These are phyloP conservation scores for Hypolimnas misippus DNA, from an alignment of 2,888 invertebrate species.

Conservation along the genomic window DNA sequence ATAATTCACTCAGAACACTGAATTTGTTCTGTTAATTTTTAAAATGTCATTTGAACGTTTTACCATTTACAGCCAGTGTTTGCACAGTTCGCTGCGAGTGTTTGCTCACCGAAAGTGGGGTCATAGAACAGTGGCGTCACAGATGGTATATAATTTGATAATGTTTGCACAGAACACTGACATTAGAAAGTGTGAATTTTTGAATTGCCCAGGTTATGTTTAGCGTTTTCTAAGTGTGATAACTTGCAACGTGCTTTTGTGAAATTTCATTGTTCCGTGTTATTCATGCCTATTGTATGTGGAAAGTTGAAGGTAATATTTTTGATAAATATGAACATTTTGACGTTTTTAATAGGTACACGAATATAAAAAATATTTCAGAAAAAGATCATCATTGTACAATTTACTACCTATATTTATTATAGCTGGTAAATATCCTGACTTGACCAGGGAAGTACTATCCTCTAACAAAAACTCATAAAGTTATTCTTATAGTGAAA, in stretches of 20 bases:
- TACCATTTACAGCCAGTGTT: conserved; percentile 31
- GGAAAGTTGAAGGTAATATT: neutral
- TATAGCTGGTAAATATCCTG: no score
- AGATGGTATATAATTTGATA: conserved; percentile 26
- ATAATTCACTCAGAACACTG: neutral
- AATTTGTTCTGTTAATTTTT: conserved; percentile 23
- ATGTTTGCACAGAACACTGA: conserved; percentile 28
- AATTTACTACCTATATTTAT: no score
- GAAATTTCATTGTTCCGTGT: conserved; percentile 3
- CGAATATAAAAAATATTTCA: no score
- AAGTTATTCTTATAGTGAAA: no score
- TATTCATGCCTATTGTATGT: neutral
- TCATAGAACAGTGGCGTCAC: conserved; percentile 48
- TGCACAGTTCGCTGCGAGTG: conserved; percentile 42
- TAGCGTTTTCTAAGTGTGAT: conserved; percentile 29
- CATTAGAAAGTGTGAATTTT: conserved; percentile 40
- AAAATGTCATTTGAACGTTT: conserved; percentile 15
- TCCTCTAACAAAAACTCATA: no score
- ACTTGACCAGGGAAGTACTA: no score
- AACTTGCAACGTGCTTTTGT: conserved; percentile 24
- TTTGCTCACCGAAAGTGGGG: conserved; percentile 65
- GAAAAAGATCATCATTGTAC: no score
- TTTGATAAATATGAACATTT: neutral
- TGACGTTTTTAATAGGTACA: neutral
- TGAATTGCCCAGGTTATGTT: conserved; percentile 31